Evolutionary conservation across 2,797 vertebrate species (phyloP).

Genomic region (Aulostomus chinensis): DNA sequence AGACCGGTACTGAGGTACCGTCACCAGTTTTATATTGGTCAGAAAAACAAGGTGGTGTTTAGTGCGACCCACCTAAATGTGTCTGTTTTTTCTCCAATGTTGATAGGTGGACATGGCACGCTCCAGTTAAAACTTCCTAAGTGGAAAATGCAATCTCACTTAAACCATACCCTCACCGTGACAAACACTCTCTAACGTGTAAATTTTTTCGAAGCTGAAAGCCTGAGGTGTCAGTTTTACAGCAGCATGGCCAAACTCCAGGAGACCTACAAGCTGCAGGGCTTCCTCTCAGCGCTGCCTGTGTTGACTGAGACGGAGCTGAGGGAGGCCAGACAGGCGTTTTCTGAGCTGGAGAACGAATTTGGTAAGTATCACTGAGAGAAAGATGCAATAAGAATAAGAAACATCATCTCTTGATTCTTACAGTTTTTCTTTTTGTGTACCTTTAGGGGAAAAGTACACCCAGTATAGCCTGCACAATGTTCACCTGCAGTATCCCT

Average conservation of each 20-base stretch:
- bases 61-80: constrained; percentile 4
- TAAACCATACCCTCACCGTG: too few relatives aligned
- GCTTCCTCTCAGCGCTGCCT: constrained; percentile 73
- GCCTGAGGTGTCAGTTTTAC: constrained; percentile 7
- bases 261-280: constrained; percentile 69
- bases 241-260: constrained; percentile 28
- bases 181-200: constrained; percentile 14
- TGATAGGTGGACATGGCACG: neutral
- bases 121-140: constrained; percentile 10
- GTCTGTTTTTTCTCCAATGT: constrained; percentile 15
- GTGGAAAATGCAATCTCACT: too few relatives aligned
- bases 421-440: constrained; percentile 2
- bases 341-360: constrained; percentile 75
- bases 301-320: constrained; percentile 73
- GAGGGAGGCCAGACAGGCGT: constrained; percentile 63
- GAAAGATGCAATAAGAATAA: neutral
- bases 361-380: constrained; percentile 70
- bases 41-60: constrained; percentile 12
- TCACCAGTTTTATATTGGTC: constrained; percentile 9
- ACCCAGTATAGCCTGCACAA: constrained; percentile 84
- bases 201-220: constrained; percentile 15
- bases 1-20: neutral
- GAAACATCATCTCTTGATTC: neutral
- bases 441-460: constrained; percentile 72
- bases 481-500: constrained; percentile 75